Percentiles rank a stretch among this genome's conserved stretches.
These are phyloP conservation scores for Chrysoperla carnea DNA, from an alignment of 1,140 invertebrate genomes.

Conservation along the genomic window DNA sequence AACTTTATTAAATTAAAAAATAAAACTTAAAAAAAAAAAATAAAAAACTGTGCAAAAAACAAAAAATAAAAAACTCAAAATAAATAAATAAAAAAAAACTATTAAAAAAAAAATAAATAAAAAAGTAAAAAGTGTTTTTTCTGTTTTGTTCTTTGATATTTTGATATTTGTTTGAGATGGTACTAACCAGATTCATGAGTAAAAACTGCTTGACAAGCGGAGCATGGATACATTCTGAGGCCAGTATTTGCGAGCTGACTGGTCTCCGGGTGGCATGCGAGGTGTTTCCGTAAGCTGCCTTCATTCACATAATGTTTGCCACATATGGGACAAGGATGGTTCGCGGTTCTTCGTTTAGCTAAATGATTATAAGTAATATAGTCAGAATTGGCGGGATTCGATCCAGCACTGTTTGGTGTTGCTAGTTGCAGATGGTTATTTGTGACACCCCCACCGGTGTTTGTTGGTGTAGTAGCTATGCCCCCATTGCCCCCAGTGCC, in stretches of 20 bases:
- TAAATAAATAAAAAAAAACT: too few species aligned
- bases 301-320: constrained; percentile 92
- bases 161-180: not conserved
- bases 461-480: too few species aligned
- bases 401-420: not conserved
- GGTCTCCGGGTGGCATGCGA: constrained; percentile 82
- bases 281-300: constrained; percentile 77
- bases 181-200: constrained; percentile 79
- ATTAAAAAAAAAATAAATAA: too few species aligned
- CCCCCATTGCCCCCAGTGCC: too few species aligned
- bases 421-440: too few species aligned
- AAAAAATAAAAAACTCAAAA: too few species aligned
- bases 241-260: constrained; percentile 61
- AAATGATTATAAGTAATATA: constrained; percentile 32
- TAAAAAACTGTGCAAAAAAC: too few species aligned
- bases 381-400: not conserved
- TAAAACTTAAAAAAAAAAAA: too few species aligned
- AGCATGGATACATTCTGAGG: constrained; percentile 85
- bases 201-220: constrained; percentile 84
- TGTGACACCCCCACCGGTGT: too few species aligned
- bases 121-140: too few species aligned
- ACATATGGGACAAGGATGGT: constrained; percentile 85
- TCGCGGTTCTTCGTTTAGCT: constrained; percentile 81
- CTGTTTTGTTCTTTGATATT: too few species aligned
- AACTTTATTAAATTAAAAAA: too few species aligned